These are phyloP conservation scores for Caretta caretta DNA, from an alignment of 2,113 vertebrate species.

Conservation along the genomic window DNA sequence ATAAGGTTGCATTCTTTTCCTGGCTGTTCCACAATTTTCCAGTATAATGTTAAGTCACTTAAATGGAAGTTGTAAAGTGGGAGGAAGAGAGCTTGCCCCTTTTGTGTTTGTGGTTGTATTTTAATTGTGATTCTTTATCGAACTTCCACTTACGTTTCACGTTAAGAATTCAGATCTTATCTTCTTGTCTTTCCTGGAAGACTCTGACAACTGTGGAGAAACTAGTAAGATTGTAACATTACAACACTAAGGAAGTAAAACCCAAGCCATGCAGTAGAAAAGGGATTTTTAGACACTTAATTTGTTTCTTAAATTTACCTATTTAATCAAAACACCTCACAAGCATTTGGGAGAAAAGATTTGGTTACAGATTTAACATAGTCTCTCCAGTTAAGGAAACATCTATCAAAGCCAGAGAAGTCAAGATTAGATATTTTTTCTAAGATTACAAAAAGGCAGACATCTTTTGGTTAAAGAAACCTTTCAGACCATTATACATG, in stretches of 20 bases:
- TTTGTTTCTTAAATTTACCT: background rate
- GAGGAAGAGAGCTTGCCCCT: background rate
- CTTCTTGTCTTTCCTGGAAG: background rate
- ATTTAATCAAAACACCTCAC: background rate
- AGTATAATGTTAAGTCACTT: background rate
- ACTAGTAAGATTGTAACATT: conserved; percentile 30
- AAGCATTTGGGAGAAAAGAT: background rate
- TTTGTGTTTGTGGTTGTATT: conserved; percentile 15
- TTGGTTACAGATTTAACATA: background rate
- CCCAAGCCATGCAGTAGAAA: background rate
- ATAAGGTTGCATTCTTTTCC: background rate
- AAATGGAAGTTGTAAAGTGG: background rate
- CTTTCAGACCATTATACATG: background rate
- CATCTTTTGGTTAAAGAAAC: background rate
- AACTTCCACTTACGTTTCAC: background rate
- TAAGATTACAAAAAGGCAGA: background rate
- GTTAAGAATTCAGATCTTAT: conserved; percentile 31
- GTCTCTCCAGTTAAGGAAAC: background rate
- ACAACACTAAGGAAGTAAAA: background rate
- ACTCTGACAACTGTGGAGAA: background rate
- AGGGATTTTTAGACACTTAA: background rate
- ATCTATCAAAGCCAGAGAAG: background rate
- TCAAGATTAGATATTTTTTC: background rate
- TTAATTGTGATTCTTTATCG: background rate
- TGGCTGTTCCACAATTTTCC: background rate